Conservation (phyloP, 2,888 invertebrate genomes). For the Sphecodes monilicornis region DNA sequence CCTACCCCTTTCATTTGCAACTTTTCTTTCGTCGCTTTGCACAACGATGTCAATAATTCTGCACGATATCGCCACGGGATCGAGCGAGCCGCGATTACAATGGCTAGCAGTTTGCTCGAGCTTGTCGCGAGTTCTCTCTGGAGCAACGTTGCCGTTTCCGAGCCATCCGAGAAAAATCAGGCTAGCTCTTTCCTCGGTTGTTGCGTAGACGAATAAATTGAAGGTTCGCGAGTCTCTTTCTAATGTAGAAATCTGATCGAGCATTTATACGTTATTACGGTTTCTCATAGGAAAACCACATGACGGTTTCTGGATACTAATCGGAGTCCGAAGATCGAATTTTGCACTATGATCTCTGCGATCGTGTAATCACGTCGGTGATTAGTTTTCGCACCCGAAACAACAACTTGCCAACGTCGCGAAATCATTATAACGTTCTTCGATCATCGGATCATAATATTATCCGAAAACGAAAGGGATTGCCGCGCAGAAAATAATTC, state of each 20-base stretch:
- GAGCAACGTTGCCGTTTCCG: not conserved
- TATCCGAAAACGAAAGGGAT: not conserved
- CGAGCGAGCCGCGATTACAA: slow-evolving; percentile 16
- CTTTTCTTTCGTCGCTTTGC: slow-evolving; percentile 45
- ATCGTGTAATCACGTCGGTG: not conserved
- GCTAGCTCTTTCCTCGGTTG: not conserved
- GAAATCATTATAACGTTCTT: not conserved
- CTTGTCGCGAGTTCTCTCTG: not conserved
- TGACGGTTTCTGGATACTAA: too few relatives aligned
- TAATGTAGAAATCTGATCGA: too few relatives aligned
- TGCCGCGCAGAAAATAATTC: not conserved
- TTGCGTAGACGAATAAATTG: not conserved
- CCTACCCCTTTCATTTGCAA: slow-evolving; percentile 37
- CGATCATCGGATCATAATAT: slow-evolving; percentile 5
- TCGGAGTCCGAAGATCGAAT: too few relatives aligned
- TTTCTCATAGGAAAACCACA: too few relatives aligned
- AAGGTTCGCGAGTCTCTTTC: too few relatives aligned
- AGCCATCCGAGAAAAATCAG: not conserved
- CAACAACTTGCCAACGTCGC: not conserved
- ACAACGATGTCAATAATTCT: slow-evolving; percentile 43
- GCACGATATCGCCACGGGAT: slow-evolving; percentile 15
- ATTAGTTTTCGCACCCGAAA: not conserved
- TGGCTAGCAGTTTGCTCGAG: not conserved
- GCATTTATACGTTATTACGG: too few relatives aligned
- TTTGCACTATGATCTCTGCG: too few relatives aligned